Evolutionary conservation across 2,888 invertebrate genomes (phyloP).

Genomic region (Nephrotoma appendiculata): DNA sequence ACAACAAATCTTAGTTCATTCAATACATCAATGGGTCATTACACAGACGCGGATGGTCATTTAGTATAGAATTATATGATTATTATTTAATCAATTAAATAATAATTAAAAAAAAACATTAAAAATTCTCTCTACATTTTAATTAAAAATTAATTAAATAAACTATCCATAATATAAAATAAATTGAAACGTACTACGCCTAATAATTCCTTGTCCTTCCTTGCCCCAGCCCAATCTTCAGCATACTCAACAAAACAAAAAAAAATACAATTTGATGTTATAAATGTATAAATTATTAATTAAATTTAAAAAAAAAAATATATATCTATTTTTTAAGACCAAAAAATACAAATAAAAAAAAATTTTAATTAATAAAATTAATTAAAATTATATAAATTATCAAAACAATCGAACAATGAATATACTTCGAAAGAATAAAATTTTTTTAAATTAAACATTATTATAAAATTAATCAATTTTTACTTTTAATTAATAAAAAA

Average conservation of each 20-base stretch:
- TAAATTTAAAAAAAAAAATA: neutral
- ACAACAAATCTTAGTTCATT: conserved; percentile 29
- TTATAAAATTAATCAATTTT: neutral
- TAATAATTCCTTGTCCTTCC: neutral
- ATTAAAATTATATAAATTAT: neutral
- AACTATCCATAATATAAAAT: neutral
- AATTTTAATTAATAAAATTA: neutral
- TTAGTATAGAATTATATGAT: conserved; percentile 23
- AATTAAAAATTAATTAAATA: neutral
- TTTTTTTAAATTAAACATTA: neutral
- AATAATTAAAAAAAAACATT: neutral
- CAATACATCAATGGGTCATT: conserved; percentile 26
- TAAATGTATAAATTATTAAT: neutral
- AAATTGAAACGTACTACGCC: neutral
- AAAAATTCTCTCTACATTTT: neutral
- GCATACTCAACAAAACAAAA: neutral
- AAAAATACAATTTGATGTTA: neutral
- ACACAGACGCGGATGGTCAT: conserved; percentile 33
- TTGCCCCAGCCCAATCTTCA: neutral
- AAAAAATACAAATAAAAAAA: neutral
- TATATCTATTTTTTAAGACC: neutral
- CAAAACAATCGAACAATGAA: neutral
- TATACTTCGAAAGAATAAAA: neutral
- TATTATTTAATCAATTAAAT: neutral
- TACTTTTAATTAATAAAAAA: neutral